Conservation (phyloP, 2,797 vertebrate genomes). For the Chiloscyllium punctatum region DNA sequence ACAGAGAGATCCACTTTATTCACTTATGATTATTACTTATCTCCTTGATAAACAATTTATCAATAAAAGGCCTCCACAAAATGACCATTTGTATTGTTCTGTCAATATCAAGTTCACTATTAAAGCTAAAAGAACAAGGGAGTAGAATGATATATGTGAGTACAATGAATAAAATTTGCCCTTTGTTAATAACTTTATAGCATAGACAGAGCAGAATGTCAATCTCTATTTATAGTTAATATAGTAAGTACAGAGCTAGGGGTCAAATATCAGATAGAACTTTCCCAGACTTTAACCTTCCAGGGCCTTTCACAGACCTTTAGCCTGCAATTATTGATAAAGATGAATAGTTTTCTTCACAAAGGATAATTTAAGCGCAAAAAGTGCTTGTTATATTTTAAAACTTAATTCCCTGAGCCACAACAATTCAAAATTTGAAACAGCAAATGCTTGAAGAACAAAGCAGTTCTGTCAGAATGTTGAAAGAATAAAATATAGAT, state of each 20-base stretch:
- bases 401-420: neutral
- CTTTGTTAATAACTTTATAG: constrained; percentile 60
- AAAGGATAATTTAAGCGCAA: neutral
- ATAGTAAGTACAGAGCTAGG: constrained; percentile 31
- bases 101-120: constrained; percentile 73
- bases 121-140: constrained; percentile 60
- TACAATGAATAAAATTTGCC: constrained; percentile 54
- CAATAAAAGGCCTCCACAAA: constrained; percentile 65
- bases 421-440: neutral
- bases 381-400: neutral
- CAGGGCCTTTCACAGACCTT: constrained; percentile 13
- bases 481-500: neutral
- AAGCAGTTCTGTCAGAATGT: neutral
- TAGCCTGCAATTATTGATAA: neutral
- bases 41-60: constrained; percentile 70
- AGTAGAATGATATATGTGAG: constrained; percentile 57
- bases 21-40: constrained; percentile 83
- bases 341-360: neutral
- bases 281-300: constrained; percentile 12
- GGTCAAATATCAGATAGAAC: constrained; percentile 25
- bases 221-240: constrained; percentile 37
- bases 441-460: neutral
- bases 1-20: constrained; percentile 52
- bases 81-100: constrained; percentile 67
- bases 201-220: constrained; percentile 40